Base-by-base conservation (phyloP, 2,888 invertebrate species). In the Trachelus tabidus region DNA sequence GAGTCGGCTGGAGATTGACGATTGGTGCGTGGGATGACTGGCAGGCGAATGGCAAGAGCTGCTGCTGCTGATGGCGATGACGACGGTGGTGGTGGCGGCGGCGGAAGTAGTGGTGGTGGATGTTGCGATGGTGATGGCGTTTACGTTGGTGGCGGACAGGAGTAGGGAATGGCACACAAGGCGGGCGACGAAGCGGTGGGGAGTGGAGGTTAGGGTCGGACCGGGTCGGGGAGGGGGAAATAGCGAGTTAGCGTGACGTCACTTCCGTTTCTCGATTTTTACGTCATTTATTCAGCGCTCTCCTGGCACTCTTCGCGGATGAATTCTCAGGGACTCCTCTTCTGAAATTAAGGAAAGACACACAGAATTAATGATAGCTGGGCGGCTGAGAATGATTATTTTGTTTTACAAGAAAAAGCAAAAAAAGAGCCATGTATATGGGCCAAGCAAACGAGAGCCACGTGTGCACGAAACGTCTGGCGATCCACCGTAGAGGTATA, bases 271-370 rank as follows among this genome's bases (percentile, higher is more conserved):
- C 85, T 89, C 85, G 88, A 87, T 87, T 89, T 56, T 89, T 89
- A 90, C 90, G 91, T 91, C 91, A 91, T 91, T 90, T 91, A 90
- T 90, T 88, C 88, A 88, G 86, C 85, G 85, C 87, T 84, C 89
- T 88, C 86, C 88, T 88, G 87, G 87, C 85, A 87, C 89, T 89
- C 89, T 88, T 87, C 87, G 87, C 87, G 86, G 86, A 86, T 83
- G 84, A 82, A 79, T 79, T 85, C 56, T 56, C 86, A 81, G 82
- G 80, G 87, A 85, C 85, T 87, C 87, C 87, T 87, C 84, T 87
- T 89, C 90, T 91, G 90, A 83, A 89, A 90, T 88, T 89, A 90
- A 84, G 89, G 83, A 85, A 89, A 88, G 74, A 74, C 31, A 68
- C 23, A 73, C 35, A 56, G n/a, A 30, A 15, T 35, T 56, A 56